Percentiles rank a stretch among this genome's conserved stretches.
These are phyloP conservation scores for Larimichthys crocea DNA, from an alignment of 2,113 vertebrate genomes.

Conservation along the genomic window DNA sequence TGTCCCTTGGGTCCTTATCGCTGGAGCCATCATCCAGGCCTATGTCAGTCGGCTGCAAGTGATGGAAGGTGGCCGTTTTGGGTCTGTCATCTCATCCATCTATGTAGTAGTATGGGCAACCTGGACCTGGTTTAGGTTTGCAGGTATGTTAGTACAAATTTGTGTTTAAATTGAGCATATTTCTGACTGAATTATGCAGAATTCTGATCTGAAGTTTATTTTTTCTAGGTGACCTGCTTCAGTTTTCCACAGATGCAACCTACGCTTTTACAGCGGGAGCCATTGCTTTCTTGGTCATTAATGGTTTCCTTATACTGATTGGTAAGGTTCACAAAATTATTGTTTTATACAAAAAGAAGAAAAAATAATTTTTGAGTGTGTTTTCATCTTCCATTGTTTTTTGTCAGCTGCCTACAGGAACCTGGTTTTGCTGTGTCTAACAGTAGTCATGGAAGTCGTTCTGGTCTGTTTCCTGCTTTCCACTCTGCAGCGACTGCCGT, in stretches of 20 bases:
- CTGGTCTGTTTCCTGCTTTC: conserved; percentile 90
- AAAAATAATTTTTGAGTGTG: neutral
- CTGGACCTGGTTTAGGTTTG: conserved; percentile 91
- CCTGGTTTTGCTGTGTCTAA: conserved; percentile 85
- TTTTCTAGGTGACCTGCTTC: conserved; percentile 78
- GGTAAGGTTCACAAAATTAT: conserved; percentile 77
- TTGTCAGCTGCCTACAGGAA: conserved; percentile 86
- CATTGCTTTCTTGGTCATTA: conserved; percentile 87
- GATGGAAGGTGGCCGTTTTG: conserved; percentile 82
- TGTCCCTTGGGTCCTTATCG: conserved; percentile 88
- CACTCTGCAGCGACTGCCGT: conserved; percentile 84
- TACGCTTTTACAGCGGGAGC: conserved; percentile 87
- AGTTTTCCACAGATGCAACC: conserved; percentile 57
- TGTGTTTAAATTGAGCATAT: neutral
- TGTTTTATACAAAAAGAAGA: neutral
- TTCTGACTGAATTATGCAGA: neutral
- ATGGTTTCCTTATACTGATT: conserved; percentile 85
- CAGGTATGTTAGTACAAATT: conserved; percentile 78
- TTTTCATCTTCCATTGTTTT: neutral
- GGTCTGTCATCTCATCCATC: conserved; percentile 86
- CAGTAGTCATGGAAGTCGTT: conserved; percentile 86
- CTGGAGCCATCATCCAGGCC: conserved; percentile 86
- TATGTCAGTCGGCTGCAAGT: conserved; percentile 88
- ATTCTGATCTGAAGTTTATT: neutral
- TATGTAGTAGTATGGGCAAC: conserved; percentile 88